Percentiles rank a stretch among this genome's conserved stretches.
phyloP scores from a whole-genome alignment of 2,797 vertebrate genomes.

The Silurus aristotelis region DNA sequence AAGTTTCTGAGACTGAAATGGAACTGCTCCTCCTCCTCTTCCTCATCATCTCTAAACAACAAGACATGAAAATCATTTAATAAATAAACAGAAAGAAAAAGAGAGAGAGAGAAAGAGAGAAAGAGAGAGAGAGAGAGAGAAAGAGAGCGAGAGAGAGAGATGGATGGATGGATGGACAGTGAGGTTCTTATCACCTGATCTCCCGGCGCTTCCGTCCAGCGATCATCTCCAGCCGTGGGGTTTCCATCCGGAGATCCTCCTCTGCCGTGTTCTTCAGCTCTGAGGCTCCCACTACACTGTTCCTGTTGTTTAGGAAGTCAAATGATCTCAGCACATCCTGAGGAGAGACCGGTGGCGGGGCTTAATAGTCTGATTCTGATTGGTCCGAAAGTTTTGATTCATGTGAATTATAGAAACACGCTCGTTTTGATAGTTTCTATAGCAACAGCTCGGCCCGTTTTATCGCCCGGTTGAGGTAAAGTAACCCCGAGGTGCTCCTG shows the following conservation, averaged over 20 bases:
- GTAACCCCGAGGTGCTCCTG: not conserved
- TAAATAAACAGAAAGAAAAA: not conserved
- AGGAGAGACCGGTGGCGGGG: not conserved
- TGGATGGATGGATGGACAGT: not conserved
- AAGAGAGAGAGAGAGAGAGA: not conserved
- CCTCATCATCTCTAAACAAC: slow-evolving; percentile 80
- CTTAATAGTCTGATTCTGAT: no score
- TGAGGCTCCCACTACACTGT: slow-evolving; percentile 80
- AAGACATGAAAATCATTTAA: not conserved
- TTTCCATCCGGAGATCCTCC: slow-evolving; percentile 71
- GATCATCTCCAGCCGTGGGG: slow-evolving; percentile 78
- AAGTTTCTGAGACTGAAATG: slow-evolving; percentile 94
- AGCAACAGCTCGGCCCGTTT: no score
- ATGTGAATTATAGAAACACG: not conserved
- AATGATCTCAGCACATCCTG: slow-evolving; percentile 85
- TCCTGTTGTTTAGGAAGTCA: slow-evolving; percentile 89
- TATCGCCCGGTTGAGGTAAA: no score
- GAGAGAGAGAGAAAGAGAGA: no score
- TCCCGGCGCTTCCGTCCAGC: slow-evolving; percentile 77
- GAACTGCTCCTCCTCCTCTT: slow-evolving; percentile 72
- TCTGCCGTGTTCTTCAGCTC: slow-evolving; percentile 78
- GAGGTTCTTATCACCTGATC: slow-evolving; percentile 72
- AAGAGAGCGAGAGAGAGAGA: not conserved
- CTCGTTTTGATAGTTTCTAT: no score
- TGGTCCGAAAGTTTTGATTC: no score